Percentiles rank a stretch among this genome's conserved stretches.
Evolutionary conservation across 2,797 vertebrate genomes (phyloP).

Genomic region (Takifugu rubripes): DNA sequence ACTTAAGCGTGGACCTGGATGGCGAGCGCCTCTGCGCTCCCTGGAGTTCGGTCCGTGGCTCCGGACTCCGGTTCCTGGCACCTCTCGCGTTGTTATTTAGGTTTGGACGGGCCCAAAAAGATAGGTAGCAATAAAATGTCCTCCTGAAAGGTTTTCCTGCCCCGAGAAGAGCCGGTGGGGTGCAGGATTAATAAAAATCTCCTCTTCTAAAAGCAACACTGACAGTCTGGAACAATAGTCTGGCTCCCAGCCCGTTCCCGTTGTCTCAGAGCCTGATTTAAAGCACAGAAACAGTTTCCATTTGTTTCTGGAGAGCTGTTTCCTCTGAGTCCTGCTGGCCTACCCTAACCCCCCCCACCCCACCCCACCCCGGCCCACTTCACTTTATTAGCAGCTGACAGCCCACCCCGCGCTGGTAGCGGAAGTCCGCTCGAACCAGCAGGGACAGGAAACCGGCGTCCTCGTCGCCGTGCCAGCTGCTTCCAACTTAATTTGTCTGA

Average conservation of each 20-base stretch:
- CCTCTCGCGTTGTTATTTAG: no score
- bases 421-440: constrained; percentile 39
- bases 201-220: neutral
- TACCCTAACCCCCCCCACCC: constrained; percentile 33
- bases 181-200: neutral
- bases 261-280: constrained; percentile 31
- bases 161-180: constrained; percentile 1
- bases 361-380: constrained; percentile 15
- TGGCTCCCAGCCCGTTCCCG: constrained; percentile 21
- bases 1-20: no score
- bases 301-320: constrained; percentile 38
- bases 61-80: no score
- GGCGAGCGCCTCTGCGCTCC: no score
- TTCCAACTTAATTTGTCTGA: constrained; percentile 60
- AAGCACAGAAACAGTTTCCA: constrained; percentile 34
- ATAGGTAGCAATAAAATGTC: no score
- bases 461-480: constrained; percentile 54
- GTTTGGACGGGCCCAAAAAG: no score
- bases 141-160: neutral
- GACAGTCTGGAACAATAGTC: constrained; percentile 32
- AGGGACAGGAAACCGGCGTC: constrained; percentile 50
- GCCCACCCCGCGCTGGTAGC: constrained; percentile 25
- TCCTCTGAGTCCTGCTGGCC: no score
- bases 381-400: constrained; percentile 31
- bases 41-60: no score